phyloP scores from a whole-genome alignment of 64 coral and sea anemone species.

The Acropora tenuis region DNA sequence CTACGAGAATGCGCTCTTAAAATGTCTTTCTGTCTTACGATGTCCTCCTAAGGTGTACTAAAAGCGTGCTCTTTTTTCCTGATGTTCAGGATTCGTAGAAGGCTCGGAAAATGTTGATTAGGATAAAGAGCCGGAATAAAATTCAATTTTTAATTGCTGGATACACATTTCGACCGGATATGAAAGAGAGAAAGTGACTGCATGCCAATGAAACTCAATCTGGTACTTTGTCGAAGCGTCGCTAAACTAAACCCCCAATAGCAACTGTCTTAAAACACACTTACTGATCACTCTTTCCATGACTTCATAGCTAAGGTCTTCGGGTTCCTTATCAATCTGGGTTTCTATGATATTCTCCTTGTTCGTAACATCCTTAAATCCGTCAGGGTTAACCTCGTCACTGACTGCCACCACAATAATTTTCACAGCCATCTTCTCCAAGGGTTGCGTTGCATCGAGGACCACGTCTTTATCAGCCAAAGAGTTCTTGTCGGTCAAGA shows the following conservation, averaged over 20 bases:
- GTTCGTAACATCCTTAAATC: constrained; percentile 15
- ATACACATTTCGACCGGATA: too few relatives aligned
- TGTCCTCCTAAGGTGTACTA: too few relatives aligned
- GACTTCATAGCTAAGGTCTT: constrained; percentile 55
- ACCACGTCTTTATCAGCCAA: constrained; percentile 28
- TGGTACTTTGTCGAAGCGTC: too few relatives aligned
- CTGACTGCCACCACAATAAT: constrained; percentile 68
- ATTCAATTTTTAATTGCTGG: too few relatives aligned
- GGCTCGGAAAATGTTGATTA: too few relatives aligned
- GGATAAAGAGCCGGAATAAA: too few relatives aligned
- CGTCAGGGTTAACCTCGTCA: constrained; percentile 29
- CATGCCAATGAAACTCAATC: too few relatives aligned
- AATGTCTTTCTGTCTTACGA: too few relatives aligned
- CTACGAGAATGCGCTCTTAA: too few relatives aligned
- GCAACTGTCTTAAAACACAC: neutral
- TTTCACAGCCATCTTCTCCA: constrained; percentile 62
- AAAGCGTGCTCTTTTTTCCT: too few relatives aligned
- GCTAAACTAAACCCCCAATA: neutral
- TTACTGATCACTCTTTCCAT: constrained; percentile 61
- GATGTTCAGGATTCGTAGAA: too few relatives aligned
- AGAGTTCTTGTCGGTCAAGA: constrained; percentile 66
- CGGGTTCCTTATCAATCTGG: constrained; percentile 34
- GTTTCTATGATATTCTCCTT: constrained; percentile 51
- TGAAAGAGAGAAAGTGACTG: too few relatives aligned
- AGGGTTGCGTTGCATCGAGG: neutral